Percentiles rank a stretch among this genome's conserved stretches.
Conservation (phyloP, 2,113 vertebrate genomes). For the Columba livia region DNA sequence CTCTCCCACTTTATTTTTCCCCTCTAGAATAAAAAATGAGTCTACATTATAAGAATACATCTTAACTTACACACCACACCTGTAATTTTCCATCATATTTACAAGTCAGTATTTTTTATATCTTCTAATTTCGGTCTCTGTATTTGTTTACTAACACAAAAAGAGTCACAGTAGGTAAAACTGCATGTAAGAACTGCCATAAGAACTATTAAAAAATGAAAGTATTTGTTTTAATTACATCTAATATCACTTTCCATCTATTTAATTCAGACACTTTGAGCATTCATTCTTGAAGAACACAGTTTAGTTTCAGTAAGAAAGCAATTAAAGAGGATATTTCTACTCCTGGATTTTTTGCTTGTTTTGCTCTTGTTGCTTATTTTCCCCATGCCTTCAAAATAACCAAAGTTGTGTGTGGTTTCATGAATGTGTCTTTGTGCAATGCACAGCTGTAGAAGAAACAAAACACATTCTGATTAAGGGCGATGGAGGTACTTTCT, state of each 20-base stretch:
- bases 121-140: neutral
- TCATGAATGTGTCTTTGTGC: conserved; percentile 34
- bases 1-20: neutral
- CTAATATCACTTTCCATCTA: neutral
- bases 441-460: conserved; percentile 48
- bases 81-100: neutral
- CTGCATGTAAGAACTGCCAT: neutral
- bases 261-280: neutral
- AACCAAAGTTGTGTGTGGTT: neutral
- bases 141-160: neutral
- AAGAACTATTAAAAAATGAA: neutral
- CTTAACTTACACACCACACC: neutral
- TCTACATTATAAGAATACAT: neutral
- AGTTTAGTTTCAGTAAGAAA: neutral
- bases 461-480: neutral
- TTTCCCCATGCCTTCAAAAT: neutral
- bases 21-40: neutral
- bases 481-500: neutral
- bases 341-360: neutral
- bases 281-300: neutral
- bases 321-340: neutral
- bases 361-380: neutral
- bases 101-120: neutral
- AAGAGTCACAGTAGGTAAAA: neutral
- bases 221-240: neutral